Evolutionary conservation across 2,888 invertebrate genomes (phyloP).

Genomic region (Mythimna ferrago): DNA sequence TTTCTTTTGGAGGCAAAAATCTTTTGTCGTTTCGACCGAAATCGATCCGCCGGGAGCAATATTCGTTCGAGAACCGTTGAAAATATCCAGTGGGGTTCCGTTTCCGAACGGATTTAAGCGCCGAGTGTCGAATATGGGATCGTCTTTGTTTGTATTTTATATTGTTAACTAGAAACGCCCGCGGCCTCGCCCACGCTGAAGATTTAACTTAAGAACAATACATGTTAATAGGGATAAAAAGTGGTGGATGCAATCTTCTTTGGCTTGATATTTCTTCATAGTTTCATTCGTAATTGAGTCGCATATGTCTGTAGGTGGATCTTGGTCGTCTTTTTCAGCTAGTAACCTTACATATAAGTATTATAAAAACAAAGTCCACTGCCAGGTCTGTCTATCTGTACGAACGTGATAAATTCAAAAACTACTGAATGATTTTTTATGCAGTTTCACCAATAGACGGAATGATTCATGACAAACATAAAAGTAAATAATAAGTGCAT

Average conservation of each 20-base stretch:
- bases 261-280: background rate
- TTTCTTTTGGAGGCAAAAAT: slow-evolving; percentile 73
- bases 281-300: background rate
- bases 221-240: background rate
- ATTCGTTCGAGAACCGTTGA: slow-evolving; percentile 76
- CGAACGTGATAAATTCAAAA: no score
- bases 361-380: no score
- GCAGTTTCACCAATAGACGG: no score
- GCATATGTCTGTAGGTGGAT: background rate
- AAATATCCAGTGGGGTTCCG: slow-evolving; percentile 78
- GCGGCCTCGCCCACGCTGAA: slow-evolving; percentile 7
- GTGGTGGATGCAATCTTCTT: background rate
- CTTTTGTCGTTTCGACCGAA: slow-evolving; percentile 68
- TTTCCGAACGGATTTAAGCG: slow-evolving; percentile 71
- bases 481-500: no score
- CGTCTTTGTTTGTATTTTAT: slow-evolving; percentile 58
- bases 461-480: no score
- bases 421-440: no score
- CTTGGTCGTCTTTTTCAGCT: no score
- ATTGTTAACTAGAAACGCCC: slow-evolving; percentile 33
- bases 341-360: no score
- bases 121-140: slow-evolving; percentile 49
- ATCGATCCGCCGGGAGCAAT: slow-evolving; percentile 80
- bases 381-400: no score
- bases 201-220: background rate